Evolutionary conservation across 35 echinoderm and acorn worm genomes (phyloP).

Genomic region (Lytechinus variegatus): DNA sequence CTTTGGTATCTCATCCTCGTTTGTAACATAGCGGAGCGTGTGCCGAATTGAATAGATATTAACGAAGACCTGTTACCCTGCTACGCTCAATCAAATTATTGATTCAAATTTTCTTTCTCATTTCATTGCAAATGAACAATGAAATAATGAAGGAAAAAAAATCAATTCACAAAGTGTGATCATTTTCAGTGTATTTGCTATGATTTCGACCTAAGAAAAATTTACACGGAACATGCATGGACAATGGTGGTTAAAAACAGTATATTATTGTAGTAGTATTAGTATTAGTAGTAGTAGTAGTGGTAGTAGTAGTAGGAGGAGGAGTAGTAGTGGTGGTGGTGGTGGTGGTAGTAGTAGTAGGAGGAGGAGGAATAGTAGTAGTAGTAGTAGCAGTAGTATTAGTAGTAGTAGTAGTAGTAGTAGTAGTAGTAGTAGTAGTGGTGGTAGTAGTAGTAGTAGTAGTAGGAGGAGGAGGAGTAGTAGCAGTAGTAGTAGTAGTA

Average conservation of each 20-base stretch:
- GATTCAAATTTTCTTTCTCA: background rate
- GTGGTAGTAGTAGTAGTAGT: too few species aligned
- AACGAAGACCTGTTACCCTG: slow-evolving; percentile 34
- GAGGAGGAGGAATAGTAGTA: too few species aligned
- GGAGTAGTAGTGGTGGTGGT: too few species aligned
- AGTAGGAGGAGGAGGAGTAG: too few species aligned
- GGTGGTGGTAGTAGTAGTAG: too few species aligned
- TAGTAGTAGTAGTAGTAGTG: too few species aligned
- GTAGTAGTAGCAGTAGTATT: too few species aligned
- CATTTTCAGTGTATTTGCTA: background rate
- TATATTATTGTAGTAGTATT: too few species aligned
- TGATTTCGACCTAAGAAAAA: background rate
- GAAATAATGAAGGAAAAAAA: slow-evolving; percentile 18
- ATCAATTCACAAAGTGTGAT: slow-evolving; percentile 19
- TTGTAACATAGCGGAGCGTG: slow-evolving; percentile 33
- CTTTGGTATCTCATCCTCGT: slow-evolving; percentile 17
- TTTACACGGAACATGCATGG: background rate
- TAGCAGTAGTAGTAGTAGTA: too few species aligned
- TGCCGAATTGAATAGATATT: background rate
- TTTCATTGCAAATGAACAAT: slow-evolving; percentile 33
- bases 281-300: too few species aligned
- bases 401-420: too few species aligned
- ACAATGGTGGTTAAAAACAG: background rate
- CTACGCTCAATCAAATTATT: slow-evolving; percentile 48
- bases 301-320: too few species aligned